Conservation (phyloP, 2,888 invertebrate species). For the Drosophila anceps region DNA sequence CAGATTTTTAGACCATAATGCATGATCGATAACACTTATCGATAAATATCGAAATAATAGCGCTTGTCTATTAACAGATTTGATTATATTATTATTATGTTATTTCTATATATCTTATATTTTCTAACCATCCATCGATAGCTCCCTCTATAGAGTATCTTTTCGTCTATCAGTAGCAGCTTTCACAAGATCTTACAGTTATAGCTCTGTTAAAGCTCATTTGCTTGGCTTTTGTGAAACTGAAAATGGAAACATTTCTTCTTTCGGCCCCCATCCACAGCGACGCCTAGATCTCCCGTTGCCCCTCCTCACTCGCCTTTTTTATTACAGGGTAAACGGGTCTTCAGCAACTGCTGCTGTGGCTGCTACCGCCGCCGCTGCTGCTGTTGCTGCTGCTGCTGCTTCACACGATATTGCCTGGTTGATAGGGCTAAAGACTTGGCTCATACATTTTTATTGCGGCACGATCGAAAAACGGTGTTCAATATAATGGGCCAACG, state of each 20-base stretch:
- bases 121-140: too few relatives aligned
- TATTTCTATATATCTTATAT: neutral
- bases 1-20: too few relatives aligned
- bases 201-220: conserved; percentile 41
- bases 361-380: conserved; percentile 14
- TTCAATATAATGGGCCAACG: conserved; percentile 69
- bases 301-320: conserved; percentile 6
- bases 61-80: neutral
- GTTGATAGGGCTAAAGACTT: conserved; percentile 67
- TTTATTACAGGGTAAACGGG: conserved; percentile 61
- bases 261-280: neutral
- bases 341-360: conserved; percentile 37
- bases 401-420: conserved; percentile 77
- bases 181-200: neutral
- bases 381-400: conserved; percentile 29
- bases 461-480: conserved; percentile 79
- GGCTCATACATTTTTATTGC: conserved; percentile 80
- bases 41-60: neutral
- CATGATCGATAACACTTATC: neutral
- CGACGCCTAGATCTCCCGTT: neutral
- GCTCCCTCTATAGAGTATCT: neutral
- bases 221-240: conserved; percentile 27
- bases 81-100: too few relatives aligned
- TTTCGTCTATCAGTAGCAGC: neutral
- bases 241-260: conserved; percentile 60